phyloP scores from a whole-genome alignment of 1,140 invertebrate genomes.

The Bombus fervidus region DNA sequence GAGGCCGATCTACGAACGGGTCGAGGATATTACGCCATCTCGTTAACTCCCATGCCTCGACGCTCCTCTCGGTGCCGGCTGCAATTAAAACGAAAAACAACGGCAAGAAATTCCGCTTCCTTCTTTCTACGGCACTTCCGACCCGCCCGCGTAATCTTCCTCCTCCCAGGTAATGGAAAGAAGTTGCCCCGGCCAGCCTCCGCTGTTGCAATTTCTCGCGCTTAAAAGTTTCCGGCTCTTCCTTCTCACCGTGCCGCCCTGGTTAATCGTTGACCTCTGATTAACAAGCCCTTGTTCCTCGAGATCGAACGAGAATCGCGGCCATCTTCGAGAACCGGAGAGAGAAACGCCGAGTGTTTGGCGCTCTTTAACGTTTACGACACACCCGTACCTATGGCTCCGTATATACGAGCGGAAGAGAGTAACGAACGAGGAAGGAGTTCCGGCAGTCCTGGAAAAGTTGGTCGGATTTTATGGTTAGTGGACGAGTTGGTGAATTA shows the following conservation, averaged over 20 bases:
- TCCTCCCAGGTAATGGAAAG: slow-evolving; percentile 49
- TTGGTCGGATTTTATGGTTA: slow-evolving; percentile 57
- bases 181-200: neutral
- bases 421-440: slow-evolving; percentile 50
- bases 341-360: neutral
- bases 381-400: neutral
- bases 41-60: slow-evolving; percentile 48
- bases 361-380: neutral
- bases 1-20: neutral
- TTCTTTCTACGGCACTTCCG: slow-evolving; percentile 32
- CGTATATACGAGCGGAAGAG: slow-evolving; percentile 7
- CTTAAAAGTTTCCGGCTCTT: neutral
- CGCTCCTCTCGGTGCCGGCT: neutral
- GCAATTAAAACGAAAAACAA: slow-evolving; percentile 63
- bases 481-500: slow-evolving; percentile 61
- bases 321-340: too few relatives aligned
- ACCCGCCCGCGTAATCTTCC: neutral
- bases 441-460: slow-evolving; percentile 39
- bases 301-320: neutral
- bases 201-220: neutral
- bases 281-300: neutral
- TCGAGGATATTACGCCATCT: slow-evolving; percentile 39
- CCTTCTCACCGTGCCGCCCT: too few relatives aligned
- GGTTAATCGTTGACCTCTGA: neutral
- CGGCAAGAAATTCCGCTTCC: slow-evolving; percentile 54